Percentiles rank a stretch among this genome's conserved stretches.
Evolutionary conservation across 2,113 vertebrate species (phyloP).

Genomic region (Bubo bubo): DNA sequence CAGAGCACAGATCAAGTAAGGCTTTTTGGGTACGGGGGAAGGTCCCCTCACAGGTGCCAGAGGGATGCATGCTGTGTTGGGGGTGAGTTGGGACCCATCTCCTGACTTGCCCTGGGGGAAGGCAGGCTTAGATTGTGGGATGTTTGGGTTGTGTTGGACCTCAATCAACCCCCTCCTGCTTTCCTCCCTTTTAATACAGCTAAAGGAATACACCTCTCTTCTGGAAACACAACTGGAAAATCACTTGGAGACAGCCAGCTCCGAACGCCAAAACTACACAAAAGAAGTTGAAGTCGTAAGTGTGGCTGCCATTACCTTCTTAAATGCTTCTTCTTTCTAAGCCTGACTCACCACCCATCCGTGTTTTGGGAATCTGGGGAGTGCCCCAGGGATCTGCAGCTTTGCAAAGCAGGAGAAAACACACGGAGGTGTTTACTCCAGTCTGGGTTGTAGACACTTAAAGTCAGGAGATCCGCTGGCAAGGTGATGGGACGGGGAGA

Average conservation of each 20-base stretch:
- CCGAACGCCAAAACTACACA: slow-evolving; percentile 78
- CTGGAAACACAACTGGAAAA: slow-evolving; percentile 90
- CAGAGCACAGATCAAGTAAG: slow-evolving; percentile 84
- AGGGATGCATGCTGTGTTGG: fast-evolving
- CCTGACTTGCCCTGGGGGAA: not conserved
- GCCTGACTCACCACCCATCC: not conserved
- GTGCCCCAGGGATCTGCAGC: not conserved
- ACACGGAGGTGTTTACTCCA: not conserved
- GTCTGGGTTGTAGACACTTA: not conserved
- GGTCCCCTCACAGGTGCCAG: not conserved
- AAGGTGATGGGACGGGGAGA: not conserved
- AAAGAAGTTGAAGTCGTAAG: slow-evolving; percentile 84
- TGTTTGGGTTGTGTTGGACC: not conserved
- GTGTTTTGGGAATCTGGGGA: fast-evolving
- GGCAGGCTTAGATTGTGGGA: not conserved
- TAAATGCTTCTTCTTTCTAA: not conserved
- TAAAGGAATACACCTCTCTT: slow-evolving; percentile 85
- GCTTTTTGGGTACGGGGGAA: not conserved
- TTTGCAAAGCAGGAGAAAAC: not conserved
- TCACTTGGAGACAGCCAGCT: slow-evolving; percentile 81
- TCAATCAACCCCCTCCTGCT: not conserved
- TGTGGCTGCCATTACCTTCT: not conserved
- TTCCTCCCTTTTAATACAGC: slow-evolving; percentile 64
- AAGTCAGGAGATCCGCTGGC: not conserved
- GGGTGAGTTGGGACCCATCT: not conserved